These are phyloP conservation scores for Anguilla megastoma DNA, from an alignment of 2,797 vertebrate genomes.

Conservation along the genomic window DNA sequence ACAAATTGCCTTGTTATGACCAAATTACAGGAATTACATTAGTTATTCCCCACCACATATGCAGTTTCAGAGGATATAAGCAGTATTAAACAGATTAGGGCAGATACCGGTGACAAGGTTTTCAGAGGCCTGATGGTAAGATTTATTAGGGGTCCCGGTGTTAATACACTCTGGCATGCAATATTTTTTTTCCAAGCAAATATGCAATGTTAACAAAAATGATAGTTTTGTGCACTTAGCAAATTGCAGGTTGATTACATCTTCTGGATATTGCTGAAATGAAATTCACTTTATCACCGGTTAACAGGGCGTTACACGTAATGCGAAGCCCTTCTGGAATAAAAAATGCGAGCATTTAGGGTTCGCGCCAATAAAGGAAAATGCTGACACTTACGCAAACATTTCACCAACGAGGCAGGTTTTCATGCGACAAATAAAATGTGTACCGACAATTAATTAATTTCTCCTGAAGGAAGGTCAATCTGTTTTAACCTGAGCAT, in stretches of 20 bases:
- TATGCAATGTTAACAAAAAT: conserved; percentile 71
- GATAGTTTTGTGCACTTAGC: conserved; percentile 75
- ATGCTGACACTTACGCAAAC: conserved; percentile 64
- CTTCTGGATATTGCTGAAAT: conserved; percentile 65
- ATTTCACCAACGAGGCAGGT: conserved; percentile 65
- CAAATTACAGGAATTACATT: conserved; percentile 65
- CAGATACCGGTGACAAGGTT: conserved; percentile 63
- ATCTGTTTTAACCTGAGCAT: conserved; percentile 62
- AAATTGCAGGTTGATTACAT: conserved; percentile 74
- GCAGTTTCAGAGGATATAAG: conserved; percentile 67
- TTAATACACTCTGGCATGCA: conserved; percentile 64
- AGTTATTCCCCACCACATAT: conserved; percentile 61
- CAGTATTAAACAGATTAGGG: conserved; percentile 69
- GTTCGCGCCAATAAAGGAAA: conserved; percentile 63
- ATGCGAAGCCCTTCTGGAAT: conserved; percentile 59
- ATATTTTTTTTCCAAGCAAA: conserved; percentile 66
- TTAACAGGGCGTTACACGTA: conserved; percentile 68
- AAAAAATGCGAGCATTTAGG: conserved; percentile 55
- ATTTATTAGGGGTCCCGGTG: conserved; percentile 51
- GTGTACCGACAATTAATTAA: conserved; percentile 66
- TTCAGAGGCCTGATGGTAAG: conserved; percentile 58
- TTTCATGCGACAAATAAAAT: conserved; percentile 66
- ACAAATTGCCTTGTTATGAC: conserved; percentile 52
- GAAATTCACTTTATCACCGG: conserved; percentile 66
- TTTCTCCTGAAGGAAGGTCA: conserved; percentile 70